These are phyloP conservation scores for Jordanella pulchra DNA, from an alignment of 2,797 vertebrate genomes.

Conservation along the genomic window DNA sequence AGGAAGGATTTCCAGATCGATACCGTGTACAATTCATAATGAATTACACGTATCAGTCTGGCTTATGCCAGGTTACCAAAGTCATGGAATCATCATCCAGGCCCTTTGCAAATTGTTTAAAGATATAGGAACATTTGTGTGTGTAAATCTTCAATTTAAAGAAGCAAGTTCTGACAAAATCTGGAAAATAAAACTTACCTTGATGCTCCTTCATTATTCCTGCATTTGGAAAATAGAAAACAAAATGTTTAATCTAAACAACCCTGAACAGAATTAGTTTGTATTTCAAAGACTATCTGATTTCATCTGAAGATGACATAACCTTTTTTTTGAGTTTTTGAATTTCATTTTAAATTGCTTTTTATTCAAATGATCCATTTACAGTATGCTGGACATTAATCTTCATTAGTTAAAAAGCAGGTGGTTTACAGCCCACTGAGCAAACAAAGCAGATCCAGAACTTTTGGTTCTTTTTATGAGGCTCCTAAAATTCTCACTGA, in stretches of 20 bases:
- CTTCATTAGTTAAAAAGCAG: background rate
- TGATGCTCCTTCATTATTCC: background rate
- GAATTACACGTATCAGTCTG: too few relatives aligned
- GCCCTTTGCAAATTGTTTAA: too few relatives aligned
- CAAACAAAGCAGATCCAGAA: background rate
- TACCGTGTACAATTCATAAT: too few relatives aligned
- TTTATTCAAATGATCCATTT: conserved; percentile 10
- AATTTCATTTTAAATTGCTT: conserved; percentile 11
- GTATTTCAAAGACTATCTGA: background rate
- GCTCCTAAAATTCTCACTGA: conserved; percentile 12
- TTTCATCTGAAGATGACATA: conserved; percentile 3
- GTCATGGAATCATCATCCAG: too few relatives aligned
- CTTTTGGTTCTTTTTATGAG: conserved; percentile 4
- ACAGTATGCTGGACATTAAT: background rate
- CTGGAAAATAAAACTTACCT: too few relatives aligned
- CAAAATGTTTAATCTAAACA: too few relatives aligned
- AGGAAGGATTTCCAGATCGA: too few relatives aligned
- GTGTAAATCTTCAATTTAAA: too few relatives aligned
- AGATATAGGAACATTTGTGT: too few relatives aligned
- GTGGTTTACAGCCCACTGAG: background rate
- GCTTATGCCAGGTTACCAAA: too few relatives aligned
- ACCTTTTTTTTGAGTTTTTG: conserved; percentile 2
- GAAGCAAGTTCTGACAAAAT: too few relatives aligned
- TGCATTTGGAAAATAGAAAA: background rate
- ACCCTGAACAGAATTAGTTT: background rate